Evolutionary conservation across 2,797 vertebrate species (phyloP).

Genomic region (Chaenodraco wilsoni): DNA sequence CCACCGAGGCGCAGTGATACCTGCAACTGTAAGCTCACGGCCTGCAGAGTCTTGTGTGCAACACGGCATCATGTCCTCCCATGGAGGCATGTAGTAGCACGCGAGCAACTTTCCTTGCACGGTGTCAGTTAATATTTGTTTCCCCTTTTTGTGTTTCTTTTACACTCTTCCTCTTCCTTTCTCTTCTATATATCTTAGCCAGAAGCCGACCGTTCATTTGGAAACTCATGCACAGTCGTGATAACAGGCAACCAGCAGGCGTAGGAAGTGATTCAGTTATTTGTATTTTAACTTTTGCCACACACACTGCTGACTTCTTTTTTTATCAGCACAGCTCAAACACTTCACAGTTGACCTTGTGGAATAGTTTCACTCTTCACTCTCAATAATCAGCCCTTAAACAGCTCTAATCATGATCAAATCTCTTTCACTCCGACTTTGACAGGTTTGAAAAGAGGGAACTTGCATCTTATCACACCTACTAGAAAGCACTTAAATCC

Average conservation of each 20-base stretch:
- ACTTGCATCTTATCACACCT: constrained; percentile 65
- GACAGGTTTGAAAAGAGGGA: constrained; percentile 71
- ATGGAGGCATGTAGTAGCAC: constrained; percentile 2
- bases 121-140: constrained; percentile 53
- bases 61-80: background rate
- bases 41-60: constrained; percentile 35
- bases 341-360: constrained; percentile 65
- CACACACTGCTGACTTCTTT: constrained; percentile 30
- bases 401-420: constrained; percentile 75
- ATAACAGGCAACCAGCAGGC: constrained; percentile 71
- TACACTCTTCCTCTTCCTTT: constrained; percentile 56
- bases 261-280: constrained; percentile 80
- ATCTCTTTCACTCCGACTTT: constrained; percentile 65
- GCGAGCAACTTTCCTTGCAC: constrained; percentile 28
- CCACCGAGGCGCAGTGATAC: constrained; percentile 28
- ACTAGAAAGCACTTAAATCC: constrained; percentile 74
- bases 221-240: constrained; percentile 67
- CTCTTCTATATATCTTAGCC: constrained; percentile 50
- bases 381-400: constrained; percentile 62
- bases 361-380: constrained; percentile 57
- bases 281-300: constrained; percentile 70
- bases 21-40: constrained; percentile 26
- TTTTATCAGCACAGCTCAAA: constrained; percentile 41
- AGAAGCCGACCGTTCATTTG: constrained; percentile 66
- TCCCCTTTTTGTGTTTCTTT: constrained; percentile 43